Evolutionary conservation across 1,140 invertebrate species (phyloP).

Genomic region (Sycobia sp.): DNA sequence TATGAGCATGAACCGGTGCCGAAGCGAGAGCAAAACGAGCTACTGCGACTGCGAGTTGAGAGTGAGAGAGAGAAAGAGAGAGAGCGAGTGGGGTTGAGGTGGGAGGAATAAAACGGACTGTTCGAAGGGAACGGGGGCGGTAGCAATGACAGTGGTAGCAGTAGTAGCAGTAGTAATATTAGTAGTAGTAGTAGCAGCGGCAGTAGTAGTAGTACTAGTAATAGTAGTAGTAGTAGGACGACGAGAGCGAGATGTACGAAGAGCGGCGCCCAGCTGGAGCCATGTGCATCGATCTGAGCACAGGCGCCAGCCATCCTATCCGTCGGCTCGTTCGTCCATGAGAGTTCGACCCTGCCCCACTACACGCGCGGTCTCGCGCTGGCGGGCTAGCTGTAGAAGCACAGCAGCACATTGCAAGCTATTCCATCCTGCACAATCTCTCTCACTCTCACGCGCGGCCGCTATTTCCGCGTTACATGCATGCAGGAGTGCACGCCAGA

Average conservation of each 20-base stretch:
- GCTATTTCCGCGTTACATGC: too few species aligned
- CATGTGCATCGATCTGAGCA: constrained; percentile 64
- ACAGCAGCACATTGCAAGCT: constrained; percentile 12
- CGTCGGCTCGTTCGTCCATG: constrained; percentile 62
- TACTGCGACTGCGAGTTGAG: neutral
- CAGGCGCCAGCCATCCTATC: constrained; percentile 62
- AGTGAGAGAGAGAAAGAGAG: constrained; percentile 12
- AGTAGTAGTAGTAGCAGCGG: too few species aligned
- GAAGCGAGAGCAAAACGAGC: neutral
- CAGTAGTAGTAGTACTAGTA: too few species aligned
- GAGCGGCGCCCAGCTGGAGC: constrained; percentile 62
- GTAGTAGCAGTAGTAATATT: too few species aligned
- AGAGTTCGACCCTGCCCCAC: constrained; percentile 60
- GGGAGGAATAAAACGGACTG: too few species aligned
- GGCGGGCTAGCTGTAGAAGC: constrained; percentile 15
- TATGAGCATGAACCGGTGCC: neutral
- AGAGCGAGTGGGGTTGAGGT: too few species aligned
- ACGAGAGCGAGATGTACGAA: constrained; percentile 12
- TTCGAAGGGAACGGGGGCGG: too few species aligned
- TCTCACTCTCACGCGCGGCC: neutral
- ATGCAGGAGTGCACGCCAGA: too few species aligned
- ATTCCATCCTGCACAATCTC: constrained; percentile 3
- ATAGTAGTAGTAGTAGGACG: too few species aligned
- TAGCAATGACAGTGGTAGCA: too few species aligned
- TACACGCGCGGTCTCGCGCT: constrained; percentile 33